phyloP scores from a whole-genome alignment of 2,113 vertebrate species.

The Peromyscus maniculatus region DNA sequence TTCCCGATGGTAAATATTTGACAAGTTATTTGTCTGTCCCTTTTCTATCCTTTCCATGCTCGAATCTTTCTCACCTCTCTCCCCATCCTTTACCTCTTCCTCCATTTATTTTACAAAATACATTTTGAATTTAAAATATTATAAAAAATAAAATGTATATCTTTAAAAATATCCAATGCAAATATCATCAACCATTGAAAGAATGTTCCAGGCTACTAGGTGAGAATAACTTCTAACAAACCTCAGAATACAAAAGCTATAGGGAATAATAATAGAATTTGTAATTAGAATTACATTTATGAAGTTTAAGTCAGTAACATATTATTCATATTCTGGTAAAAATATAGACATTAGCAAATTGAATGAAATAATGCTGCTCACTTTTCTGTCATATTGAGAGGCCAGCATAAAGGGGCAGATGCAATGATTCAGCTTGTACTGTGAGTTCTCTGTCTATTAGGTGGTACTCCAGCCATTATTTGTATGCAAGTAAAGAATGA shows the following conservation, averaged over 20 bases:
- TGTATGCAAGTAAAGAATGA: neutral
- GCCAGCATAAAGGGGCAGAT: neutral
- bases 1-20: neutral
- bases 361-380: neutral
- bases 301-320: neutral
- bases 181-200: neutral
- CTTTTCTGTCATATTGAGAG: neutral
- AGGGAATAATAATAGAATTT: neutral
- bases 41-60: neutral
- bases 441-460: neutral
- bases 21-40: neutral
- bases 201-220: neutral
- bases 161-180: neutral
- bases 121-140: neutral
- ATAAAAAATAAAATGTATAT: neutral
- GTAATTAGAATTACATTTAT: neutral
- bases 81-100: neutral
- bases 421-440: neutral
- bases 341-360: neutral
- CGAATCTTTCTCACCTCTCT: neutral
- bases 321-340: neutral
- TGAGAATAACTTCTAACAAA: conserved; percentile 9
- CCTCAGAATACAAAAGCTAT: neutral
- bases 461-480: neutral
- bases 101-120: no score